Evolutionary conservation across 2,888 invertebrate species (phyloP), one percentile per base, ranked within the genome.

Genomic region (Torymus auratus): DNA sequence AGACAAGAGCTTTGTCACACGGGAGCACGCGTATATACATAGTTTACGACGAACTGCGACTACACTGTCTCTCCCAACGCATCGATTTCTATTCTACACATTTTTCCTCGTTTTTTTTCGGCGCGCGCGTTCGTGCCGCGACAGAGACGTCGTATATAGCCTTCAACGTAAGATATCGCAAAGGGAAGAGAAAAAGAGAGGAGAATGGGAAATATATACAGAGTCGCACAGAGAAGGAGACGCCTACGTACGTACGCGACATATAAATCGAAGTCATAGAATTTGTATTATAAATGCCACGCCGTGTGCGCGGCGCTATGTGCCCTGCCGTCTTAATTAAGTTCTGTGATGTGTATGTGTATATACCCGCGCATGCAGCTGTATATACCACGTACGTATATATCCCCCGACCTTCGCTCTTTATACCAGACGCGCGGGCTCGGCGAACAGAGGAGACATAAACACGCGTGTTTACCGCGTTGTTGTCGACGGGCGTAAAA

Each of bases 381-480:
- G 28, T 28, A 28, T 41, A 41, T 41, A 41, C 41, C 7, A 41
- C 7, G 5, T 28, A 41, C 7, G 7, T 41, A 41, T 41, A 41
- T 41, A 41, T 41, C 7, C 41, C 23, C 15, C 73, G 79, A 74
- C 74, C 79, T 79, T 62, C 55, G 74, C 55, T 68, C 73, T 61
- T 72, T 72, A 72, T 68, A 72, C 67, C 52, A 75, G 62, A 28
- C 41, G 55, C 20, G 60, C 53, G 20, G 23, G 17, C 17, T 41
- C 7, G 41, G 41, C 41, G 41, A 41, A 41, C 41, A 41, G 41
- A 13, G 61, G 20, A 13, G 61, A 79, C 78, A 79, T 79, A 79
- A 79, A 79, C 69, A 79, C 64, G 74, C 67, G 79, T 79, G 64
- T 79, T 79, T 79, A 79, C 79, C 74, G 79, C 72, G 61, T 64